Evolutionary conservation across 2,888 invertebrate genomes (phyloP).

Genomic region (Willowsia nigromaculata): DNA sequence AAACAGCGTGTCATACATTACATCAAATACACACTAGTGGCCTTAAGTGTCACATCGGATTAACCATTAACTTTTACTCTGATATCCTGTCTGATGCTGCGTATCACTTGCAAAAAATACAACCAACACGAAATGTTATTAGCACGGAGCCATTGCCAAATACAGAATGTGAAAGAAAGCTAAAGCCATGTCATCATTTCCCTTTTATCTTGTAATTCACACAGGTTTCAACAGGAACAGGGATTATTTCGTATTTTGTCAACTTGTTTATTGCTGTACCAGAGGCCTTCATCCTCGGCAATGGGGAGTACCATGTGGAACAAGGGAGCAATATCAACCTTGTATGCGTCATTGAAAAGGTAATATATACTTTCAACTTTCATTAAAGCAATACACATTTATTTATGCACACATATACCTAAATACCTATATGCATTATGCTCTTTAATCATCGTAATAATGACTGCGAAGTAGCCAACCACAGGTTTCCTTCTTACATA

Average conservation of each 20-base stretch:
- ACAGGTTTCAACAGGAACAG: slow-evolving; percentile 81
- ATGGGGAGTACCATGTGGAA: slow-evolving; percentile 81
- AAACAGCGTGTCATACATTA: slow-evolving; percentile 82
- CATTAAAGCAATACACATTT: neutral
- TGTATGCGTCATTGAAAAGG: slow-evolving; percentile 81
- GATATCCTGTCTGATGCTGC: neutral
- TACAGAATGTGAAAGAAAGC: neutral
- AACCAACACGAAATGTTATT: neutral
- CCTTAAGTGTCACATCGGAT: neutral
- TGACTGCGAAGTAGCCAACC: too few relatives aligned
- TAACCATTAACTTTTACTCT: slow-evolving; percentile 24
- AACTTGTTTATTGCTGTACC: slow-evolving; percentile 81
- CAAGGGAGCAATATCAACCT: slow-evolving; percentile 81
- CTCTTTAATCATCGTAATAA: too few relatives aligned
- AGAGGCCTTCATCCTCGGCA: slow-evolving; percentile 81
- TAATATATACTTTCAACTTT: slow-evolving; percentile 62
- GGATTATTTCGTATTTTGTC: slow-evolving; percentile 80
- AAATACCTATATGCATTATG: too few relatives aligned
- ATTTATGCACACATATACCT: neutral
- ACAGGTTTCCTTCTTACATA: too few relatives aligned
- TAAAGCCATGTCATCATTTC: neutral
- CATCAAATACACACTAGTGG: neutral
- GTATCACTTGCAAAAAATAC: neutral
- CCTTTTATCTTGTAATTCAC: slow-evolving; percentile 56
- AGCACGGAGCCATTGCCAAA: neutral